phyloP scores from a whole-genome alignment of 2,113 vertebrate genomes.

The Percina caprodes region DNA sequence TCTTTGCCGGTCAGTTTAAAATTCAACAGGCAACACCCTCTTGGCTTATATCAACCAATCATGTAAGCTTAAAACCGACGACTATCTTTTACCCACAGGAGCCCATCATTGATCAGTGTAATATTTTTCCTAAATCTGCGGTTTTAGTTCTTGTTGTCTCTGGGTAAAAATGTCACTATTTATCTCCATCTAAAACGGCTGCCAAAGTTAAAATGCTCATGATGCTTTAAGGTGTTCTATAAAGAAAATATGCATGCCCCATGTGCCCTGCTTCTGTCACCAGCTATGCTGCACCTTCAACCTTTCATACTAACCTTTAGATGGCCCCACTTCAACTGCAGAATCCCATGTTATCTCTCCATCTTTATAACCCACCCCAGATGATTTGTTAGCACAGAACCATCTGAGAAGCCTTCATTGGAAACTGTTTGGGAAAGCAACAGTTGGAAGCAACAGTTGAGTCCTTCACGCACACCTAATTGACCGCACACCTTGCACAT shows the following conservation, averaged over 20 bases:
- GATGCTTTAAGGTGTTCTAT: constrained; percentile 12
- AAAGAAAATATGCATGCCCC: constrained; percentile 1
- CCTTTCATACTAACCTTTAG: neutral
- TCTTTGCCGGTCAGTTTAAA: constrained; percentile 6
- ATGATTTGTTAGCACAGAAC: too few relatives aligned
- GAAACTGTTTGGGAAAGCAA: too few relatives aligned
- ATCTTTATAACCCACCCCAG: neutral
- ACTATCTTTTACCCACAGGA: constrained; percentile 13
- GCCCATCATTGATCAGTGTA: constrained; percentile 9
- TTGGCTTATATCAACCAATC: constrained; percentile 19
- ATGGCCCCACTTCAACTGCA: constrained; percentile 12
- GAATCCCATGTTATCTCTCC: constrained; percentile 2
- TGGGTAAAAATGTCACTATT: neutral
- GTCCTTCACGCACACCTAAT: too few relatives aligned
- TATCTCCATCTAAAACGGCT: constrained; percentile 3
- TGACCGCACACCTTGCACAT: too few relatives aligned
- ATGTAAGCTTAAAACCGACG: constrained; percentile 7
- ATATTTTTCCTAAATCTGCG: neutral
- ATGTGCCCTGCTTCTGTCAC: neutral
- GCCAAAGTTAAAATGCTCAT: neutral
- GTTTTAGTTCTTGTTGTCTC: neutral
- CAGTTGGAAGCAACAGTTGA: too few relatives aligned
- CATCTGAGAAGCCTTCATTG: too few relatives aligned
- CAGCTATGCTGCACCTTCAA: neutral
- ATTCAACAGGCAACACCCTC: neutral